Evolutionary conservation across 2,797 vertebrate species (phyloP).

Genomic region (Streptopelia turtur): DNA sequence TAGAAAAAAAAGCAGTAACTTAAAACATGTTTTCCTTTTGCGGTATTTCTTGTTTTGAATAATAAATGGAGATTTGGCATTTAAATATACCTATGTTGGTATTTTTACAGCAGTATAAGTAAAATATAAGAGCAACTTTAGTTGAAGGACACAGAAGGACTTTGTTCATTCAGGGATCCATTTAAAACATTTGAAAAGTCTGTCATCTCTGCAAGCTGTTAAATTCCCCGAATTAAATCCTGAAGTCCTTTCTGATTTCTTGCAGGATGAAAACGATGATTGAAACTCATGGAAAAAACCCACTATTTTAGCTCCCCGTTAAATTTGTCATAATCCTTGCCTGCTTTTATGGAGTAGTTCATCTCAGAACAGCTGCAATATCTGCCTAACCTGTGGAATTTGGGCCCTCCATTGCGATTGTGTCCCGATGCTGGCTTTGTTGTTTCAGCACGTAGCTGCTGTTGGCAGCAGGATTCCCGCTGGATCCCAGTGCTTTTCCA

Average conservation of each 20-base stretch:
- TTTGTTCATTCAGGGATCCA: not conserved
- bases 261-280: not conserved
- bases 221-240: conserved; percentile 5
- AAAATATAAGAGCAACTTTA: conserved; percentile 2
- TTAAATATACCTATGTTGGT: not conserved
- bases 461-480: not conserved
- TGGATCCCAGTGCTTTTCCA: not conserved
- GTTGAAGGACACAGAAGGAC: conserved; percentile 46
- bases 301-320: not conserved
- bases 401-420: not conserved
- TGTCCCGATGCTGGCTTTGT: accelerated
- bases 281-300: not conserved
- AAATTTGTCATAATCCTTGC: not conserved
- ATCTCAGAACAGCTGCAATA: not conserved
- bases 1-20: not conserved
- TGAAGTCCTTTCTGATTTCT: conserved; percentile 34
- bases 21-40: not conserved
- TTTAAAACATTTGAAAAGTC: conserved; percentile 46
- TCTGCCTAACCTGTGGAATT: not conserved
- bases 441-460: not conserved
- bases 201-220: conserved; percentile 48
- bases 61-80: not conserved
- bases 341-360: not conserved
- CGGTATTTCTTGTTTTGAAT: not conserved
- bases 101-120: not conserved